Conservation (phyloP, 2,113 vertebrate genomes). For the Gallinago undulata region DNA sequence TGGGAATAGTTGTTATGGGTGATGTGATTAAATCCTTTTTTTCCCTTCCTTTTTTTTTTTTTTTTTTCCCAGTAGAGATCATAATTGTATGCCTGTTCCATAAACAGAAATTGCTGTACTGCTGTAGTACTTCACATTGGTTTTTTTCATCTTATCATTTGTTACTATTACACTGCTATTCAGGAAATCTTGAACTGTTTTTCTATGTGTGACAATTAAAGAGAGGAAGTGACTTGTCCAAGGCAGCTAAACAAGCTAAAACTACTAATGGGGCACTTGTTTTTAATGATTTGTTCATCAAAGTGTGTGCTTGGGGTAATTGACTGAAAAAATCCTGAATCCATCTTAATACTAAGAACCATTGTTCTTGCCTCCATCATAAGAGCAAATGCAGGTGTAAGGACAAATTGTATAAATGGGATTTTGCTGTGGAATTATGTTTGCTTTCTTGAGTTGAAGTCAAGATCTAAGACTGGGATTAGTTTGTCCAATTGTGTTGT, state of each 20-base stretch:
- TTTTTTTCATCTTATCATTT: neutral
- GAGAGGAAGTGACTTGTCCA: neutral
- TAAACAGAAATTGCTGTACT: neutral
- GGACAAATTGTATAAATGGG: fast-evolving
- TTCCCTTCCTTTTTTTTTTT: neutral
- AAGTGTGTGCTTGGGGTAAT: neutral
- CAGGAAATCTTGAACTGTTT: neutral
- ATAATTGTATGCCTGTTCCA: neutral
- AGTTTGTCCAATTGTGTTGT: neutral
- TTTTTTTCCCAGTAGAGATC: no score
- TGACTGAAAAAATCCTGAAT: neutral
- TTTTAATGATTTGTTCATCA: neutral
- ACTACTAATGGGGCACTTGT: neutral
- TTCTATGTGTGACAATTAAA: neutral
- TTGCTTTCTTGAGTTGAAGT: neutral
- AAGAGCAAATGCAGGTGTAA: neutral
- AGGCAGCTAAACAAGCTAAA: neutral
- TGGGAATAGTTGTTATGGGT: neutral
- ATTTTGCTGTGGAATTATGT: neutral
- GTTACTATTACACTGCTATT: neutral
- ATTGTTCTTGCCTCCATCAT: neutral
- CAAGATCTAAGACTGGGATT: neutral
- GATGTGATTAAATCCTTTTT: neutral
- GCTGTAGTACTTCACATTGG: neutral
- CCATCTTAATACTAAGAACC: neutral